Percentiles rank a stretch among this genome's conserved stretches.
These are phyloP conservation scores for Lepeophtheirus salmonis DNA, from an alignment of 1,140 invertebrate species.

Conservation along the genomic window DNA sequence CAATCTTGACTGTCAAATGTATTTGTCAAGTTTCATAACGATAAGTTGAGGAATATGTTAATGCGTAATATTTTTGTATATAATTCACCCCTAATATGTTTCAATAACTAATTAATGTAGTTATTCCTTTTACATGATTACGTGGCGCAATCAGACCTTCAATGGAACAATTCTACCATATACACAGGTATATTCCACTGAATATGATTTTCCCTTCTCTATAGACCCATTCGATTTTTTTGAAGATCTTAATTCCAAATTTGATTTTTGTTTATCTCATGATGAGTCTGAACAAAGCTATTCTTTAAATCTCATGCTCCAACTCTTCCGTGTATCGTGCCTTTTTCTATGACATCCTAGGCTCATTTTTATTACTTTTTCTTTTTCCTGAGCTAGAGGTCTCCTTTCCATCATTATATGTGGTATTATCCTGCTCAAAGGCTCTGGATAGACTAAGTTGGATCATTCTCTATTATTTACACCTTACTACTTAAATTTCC, in stretches of 20 bases:
- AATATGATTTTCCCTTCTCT: not conserved
- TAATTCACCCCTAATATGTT: no score
- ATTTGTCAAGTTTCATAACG: no score
- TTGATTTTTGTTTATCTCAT: not conserved
- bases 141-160: no score
- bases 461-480: not conserved
- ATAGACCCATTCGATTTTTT: not conserved
- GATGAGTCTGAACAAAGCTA: not conserved
- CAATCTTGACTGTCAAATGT: no score
- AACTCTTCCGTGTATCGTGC: not conserved
- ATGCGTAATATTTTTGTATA: no score
- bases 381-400: not conserved
- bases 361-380: no score
- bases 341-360: not conserved
- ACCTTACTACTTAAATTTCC: not conserved
- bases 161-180: no score
- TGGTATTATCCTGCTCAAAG: not conserved
- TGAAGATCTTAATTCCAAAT: conserved; percentile 10
- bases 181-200: no score
- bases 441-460: not conserved
- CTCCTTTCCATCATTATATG: not conserved
- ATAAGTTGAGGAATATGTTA: no score
- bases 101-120: no score
- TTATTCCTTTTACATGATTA: no score
- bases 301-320: not conserved